Conservation (phyloP, 2,113 vertebrate species). For the Rhinoptilus africanus region DNA sequence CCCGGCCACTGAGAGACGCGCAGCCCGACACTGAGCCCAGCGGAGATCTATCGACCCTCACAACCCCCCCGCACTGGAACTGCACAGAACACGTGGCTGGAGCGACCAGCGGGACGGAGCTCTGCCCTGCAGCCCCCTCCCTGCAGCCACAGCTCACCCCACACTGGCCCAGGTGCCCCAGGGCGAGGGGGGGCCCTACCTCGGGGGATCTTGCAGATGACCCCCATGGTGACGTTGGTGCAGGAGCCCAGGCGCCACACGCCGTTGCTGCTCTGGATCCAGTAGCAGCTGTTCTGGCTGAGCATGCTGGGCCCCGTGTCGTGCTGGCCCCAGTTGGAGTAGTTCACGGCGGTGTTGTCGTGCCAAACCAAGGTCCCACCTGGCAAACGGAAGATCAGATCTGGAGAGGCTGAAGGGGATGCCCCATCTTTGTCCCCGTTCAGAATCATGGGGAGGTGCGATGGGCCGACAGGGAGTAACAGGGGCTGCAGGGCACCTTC, state of each 20-base stretch:
- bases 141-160: neutral
- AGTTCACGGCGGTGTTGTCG: constrained; percentile 84
- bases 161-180: neutral
- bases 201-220: constrained; percentile 90
- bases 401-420: neutral
- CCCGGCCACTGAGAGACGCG: rapidly evolving
- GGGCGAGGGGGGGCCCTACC: constrained; percentile 68
- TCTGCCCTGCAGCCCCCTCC: neutral
- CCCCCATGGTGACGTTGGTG: constrained; percentile 88
- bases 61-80: neutral
- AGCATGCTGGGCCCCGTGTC: constrained; percentile 88
- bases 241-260: constrained; percentile 90
- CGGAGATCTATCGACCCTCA: neutral
- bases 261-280: constrained; percentile 93
- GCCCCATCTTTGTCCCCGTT: neutral
- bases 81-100: neutral
- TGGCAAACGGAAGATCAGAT: constrained; percentile 7
- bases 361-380: constrained; percentile 89
- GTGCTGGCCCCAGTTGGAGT: constrained; percentile 91
- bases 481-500: neutral
- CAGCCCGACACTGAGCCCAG: neutral
- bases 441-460: neutral
- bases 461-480: neutral
- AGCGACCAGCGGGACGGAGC: neutral
- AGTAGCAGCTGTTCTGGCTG: constrained; percentile 94